A percentile compares a stretch with the other conserved stretches of the same genome.
phyloP scores from a whole-genome alignment of 2,888 invertebrate species.

The Chaetoderma sp. region DNA sequence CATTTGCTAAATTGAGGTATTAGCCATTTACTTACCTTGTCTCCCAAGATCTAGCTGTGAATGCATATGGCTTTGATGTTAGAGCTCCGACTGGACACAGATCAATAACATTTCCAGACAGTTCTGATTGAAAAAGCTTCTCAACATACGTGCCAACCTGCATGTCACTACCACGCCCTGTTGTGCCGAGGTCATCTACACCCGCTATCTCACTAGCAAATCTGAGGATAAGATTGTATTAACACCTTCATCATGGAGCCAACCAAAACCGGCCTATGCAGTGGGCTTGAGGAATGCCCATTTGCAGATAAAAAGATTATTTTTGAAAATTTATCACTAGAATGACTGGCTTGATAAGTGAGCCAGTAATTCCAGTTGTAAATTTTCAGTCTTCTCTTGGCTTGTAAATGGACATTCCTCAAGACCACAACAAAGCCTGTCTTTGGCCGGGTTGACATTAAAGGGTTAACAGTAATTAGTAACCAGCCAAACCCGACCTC shows the following conservation, averaged over 20 bases:
- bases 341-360: too few species aligned
- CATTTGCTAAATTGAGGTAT: neutral
- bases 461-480: too few species aligned
- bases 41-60: constrained; percentile 97
- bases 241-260: neutral
- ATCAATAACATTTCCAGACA: constrained; percentile 98
- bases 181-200: constrained; percentile 90
- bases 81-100: constrained; percentile 98
- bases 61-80: constrained; percentile 93
- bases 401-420: too few species aligned
- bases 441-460: neutral
- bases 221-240: constrained; percentile 48
- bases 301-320: too few species aligned
- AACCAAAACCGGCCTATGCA: too few species aligned
- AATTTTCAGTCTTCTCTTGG: too few species aligned
- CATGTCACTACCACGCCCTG: constrained; percentile 80
- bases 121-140: constrained; percentile 95
- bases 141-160: constrained; percentile 99
- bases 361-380: too few species aligned
- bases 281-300: too few species aligned
- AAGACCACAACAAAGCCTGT: too few species aligned
- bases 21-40: constrained; percentile 74
- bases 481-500: too few species aligned
- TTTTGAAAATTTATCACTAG: too few species aligned
- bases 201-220: constrained; percentile 99